Conservation (phyloP, 2,113 vertebrate species). For the Protomyctophum bolini region DNA sequence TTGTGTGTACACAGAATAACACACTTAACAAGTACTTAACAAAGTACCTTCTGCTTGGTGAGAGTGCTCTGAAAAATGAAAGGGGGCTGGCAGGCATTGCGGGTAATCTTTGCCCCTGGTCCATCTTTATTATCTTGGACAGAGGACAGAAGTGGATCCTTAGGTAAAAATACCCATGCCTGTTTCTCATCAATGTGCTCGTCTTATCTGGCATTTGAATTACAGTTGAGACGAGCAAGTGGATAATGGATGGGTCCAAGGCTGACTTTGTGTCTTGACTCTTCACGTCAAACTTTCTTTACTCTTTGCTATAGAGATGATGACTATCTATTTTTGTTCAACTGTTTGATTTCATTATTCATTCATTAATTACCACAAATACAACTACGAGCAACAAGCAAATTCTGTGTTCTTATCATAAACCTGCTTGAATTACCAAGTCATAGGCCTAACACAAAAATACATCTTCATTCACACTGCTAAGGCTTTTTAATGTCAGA, state of each 20-base stretch:
- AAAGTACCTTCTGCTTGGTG: conserved; percentile 66
- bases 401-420: no score
- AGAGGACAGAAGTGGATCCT: conserved; percentile 78
- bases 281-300: background rate
- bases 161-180: conserved; percentile 79
- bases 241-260: conserved; percentile 17
- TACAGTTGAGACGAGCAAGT: conserved; percentile 54
- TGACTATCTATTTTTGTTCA: no score
- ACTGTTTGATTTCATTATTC: no score
- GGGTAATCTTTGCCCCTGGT: conserved; percentile 66
- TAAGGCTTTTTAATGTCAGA: no score
- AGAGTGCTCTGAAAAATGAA: conserved; percentile 58
- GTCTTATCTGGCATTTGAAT: conserved; percentile 76
- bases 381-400: no score
- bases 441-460: no score
- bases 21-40: conserved; percentile 77
- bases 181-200: conserved; percentile 76
- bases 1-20: conserved; percentile 68
- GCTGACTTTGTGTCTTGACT: conserved; percentile 12
- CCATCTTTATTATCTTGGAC: conserved; percentile 79
- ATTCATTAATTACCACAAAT: no score
- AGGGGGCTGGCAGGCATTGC: conserved; percentile 39
- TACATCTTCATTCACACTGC: no score
- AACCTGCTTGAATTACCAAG: no score
- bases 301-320: no score